Evolutionary conservation across 2,113 vertebrate genomes (phyloP).

Genomic region (Coturnix japonica): DNA sequence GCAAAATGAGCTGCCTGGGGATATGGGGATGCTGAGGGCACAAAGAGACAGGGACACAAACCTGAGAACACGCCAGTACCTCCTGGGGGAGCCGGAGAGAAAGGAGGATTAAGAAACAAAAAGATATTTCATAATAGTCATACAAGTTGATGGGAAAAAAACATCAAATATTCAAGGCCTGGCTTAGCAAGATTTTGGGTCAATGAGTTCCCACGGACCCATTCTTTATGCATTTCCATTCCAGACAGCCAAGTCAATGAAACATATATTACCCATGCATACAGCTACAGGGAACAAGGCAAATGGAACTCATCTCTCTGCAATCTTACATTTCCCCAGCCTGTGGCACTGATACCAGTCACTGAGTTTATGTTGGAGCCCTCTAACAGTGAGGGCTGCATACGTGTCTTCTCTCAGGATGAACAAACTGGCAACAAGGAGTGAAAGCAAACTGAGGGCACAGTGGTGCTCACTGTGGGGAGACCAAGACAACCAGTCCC

Average conservation of each 20-base stretch:
- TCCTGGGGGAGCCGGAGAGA: not conserved
- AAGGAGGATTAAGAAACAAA: not conserved
- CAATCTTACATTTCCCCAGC: not conserved
- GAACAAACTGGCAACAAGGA: not conserved
- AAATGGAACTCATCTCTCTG: not conserved
- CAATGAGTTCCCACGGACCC: not conserved
- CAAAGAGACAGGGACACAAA: fast-evolving
- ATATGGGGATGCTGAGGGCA: not conserved
- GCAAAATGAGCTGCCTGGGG: not conserved
- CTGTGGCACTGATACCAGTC: not conserved
- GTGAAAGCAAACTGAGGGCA: fast-evolving
- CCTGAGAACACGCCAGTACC: fast-evolving
- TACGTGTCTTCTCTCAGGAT: not conserved
- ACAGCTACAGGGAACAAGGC: not conserved
- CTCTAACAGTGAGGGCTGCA: not conserved
- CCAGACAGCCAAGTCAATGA: not conserved
- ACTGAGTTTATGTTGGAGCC: not conserved
- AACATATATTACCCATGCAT: not conserved
- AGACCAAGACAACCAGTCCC: not conserved
- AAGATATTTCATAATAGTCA: not conserved
- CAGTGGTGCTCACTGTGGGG: fast-evolving
- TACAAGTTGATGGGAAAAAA: not conserved
- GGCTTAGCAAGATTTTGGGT: not conserved
- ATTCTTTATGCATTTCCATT: conserved; percentile 15
- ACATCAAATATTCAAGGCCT: not conserved